Base-by-base conservation (phyloP, 2,797 vertebrate species). In the Glossophaga mutica region DNA sequence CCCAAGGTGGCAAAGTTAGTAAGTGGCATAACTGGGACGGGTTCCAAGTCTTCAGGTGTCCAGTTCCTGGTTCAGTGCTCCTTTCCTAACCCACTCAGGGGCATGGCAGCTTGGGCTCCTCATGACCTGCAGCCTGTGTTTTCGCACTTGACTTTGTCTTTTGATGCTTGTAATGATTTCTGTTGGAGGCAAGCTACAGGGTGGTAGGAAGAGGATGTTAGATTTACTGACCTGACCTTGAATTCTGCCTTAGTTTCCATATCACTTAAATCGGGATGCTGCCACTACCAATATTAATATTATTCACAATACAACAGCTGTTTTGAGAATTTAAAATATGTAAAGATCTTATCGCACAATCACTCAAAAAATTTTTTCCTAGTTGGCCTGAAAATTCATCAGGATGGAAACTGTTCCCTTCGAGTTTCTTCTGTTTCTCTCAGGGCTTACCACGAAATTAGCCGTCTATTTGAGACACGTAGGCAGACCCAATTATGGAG, bases 251-350 rank as follows among this genome's bases (percentile, higher is more conserved):
- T 32, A 34, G 76, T 55, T 82, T 65, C 57, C 19, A 74, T 73
- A 46, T 74, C 88, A 26, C 46, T 78, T 89, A 89, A 88, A 65
- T 21, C 7, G 11, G 44, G 44, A 91, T 65, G 57, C 15, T 81
- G 59, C 48, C 26, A 62, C 48, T 55, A 3, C 12, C 21, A 55
- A 11, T 34, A 59, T 62, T 48, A 65, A 77, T 57, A 67, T 39
- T 68, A 42, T n/a, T 18, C 90, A 70, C 24, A 83, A 55, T 12
- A 24, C 26, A 67, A 55, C 7, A n/a, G 46, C 22, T 96, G 24
- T 84, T 84, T 76, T 52, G 32, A 90, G 46, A 82, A 92, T 62
- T 90, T 68, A 92, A 92, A 92, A 85, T 92, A 78, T 6, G 3
- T 44, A 77, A 68, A 37, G 44, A 52, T 67, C 55, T 78, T 65